Conservation (phyloP, 1,140 invertebrate species). For the Anoplolepis gracilipes region DNA sequence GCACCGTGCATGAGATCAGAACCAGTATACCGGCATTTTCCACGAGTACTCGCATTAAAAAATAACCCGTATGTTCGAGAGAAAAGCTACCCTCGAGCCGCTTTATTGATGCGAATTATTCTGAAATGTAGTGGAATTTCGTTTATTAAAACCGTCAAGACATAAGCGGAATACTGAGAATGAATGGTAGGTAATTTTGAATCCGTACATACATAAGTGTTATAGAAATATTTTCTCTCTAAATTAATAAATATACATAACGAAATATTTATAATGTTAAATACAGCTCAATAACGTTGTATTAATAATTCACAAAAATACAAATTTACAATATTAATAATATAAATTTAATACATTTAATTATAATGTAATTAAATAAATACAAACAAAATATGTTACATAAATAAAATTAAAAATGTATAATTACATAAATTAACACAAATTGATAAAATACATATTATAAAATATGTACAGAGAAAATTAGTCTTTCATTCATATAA, state of each 20-base stretch:
- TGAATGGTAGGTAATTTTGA: background rate
- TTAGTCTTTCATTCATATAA: background rate
- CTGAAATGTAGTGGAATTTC: background rate
- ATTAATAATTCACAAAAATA: slow-evolving; percentile 21
- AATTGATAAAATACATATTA: background rate
- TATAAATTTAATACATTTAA: slow-evolving; percentile 20
- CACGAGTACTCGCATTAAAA: slow-evolving; percentile 21
- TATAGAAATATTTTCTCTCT: background rate
- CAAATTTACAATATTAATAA: slow-evolving; percentile 10
- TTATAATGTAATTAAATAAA: slow-evolving; percentile 17
- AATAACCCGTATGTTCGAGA: background rate
- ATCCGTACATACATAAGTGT: background rate
- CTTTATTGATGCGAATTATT: slow-evolving; percentile 17
- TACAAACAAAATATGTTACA: too few species aligned
- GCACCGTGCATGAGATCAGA: slow-evolving; percentile 4
- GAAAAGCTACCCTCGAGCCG: background rate
- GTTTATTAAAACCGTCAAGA: slow-evolving; percentile 15
- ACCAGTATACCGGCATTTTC: background rate
- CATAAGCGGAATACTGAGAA: background rate
- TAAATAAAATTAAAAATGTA: background rate
- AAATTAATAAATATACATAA: slow-evolving; percentile 1
- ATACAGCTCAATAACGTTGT: background rate
- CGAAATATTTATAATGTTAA: background rate
- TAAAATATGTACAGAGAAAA: background rate
- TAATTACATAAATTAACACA: background rate